A percentile compares a stretch with the other conserved stretches of the same genome.
phyloP scores from a whole-genome alignment of 2,888 invertebrate genomes.

The Cepaea hortensis region DNA sequence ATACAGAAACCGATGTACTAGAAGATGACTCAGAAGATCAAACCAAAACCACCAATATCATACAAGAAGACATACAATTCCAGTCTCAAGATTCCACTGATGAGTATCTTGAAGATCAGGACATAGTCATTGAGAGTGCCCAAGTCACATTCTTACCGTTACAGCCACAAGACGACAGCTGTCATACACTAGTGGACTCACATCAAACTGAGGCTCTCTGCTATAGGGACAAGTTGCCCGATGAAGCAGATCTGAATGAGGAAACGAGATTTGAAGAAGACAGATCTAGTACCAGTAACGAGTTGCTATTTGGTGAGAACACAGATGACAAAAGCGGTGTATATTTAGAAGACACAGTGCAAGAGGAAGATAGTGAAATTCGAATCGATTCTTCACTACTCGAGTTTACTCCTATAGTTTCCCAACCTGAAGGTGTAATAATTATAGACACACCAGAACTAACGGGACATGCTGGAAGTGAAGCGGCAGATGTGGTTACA shows the following conservation, averaged over 20 bases:
- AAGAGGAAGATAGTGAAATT: background rate
- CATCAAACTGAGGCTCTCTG: too few relatives aligned
- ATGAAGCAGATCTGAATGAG: background rate
- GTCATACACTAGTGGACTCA: too few relatives aligned
- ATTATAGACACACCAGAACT: background rate
- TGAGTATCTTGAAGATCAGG: slow-evolving; percentile 1
- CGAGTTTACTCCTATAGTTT: background rate
- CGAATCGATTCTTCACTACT: background rate
- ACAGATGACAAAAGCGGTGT: background rate
- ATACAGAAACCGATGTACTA: background rate
- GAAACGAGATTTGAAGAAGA: background rate
- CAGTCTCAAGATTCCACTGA: background rate
- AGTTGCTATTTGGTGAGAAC: too few relatives aligned
- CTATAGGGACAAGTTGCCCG: too few relatives aligned
- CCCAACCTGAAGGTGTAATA: background rate
- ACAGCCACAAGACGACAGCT: background rate
- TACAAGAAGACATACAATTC: background rate
- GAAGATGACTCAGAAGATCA: too few relatives aligned
- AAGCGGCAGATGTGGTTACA: too few relatives aligned
- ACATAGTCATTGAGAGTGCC: background rate
- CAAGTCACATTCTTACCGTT: background rate
- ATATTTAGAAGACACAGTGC: too few relatives aligned
- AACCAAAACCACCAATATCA: too few relatives aligned
- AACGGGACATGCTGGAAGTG: too few relatives aligned
- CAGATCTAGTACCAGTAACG: too few relatives aligned